A percentile compares a stretch with the other conserved stretches of the same genome.
Evolutionary conservation across 2,797 vertebrate species (phyloP).

Genomic region (Streptopelia turtur): DNA sequence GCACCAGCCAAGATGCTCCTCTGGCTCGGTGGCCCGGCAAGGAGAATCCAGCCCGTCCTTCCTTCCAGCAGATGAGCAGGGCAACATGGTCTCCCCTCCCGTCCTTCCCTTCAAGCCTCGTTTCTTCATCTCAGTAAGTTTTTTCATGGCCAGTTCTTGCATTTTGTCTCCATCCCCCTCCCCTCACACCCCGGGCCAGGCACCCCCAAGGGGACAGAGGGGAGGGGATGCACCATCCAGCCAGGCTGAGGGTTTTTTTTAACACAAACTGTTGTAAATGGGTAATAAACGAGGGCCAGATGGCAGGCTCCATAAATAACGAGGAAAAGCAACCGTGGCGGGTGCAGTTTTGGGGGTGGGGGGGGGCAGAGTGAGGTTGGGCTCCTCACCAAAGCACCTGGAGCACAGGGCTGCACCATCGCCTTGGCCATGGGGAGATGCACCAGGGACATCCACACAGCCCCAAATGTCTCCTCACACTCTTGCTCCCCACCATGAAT

Average conservation of each 20-base stretch:
- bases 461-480: not conserved
- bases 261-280: not conserved
- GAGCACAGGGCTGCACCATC: too few relatives aligned
- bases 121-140: not conserved
- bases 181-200: not conserved
- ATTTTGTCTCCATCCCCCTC: not conserved
- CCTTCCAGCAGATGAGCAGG: not conserved
- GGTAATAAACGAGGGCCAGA: not conserved
- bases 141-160: not conserved
- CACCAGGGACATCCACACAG: rapidly evolving
- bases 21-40: not conserved
- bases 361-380: not conserved
- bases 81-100: rapidly evolving
- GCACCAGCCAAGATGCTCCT: not conserved
- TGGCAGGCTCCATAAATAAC: not conserved
- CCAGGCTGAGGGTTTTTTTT: not conserved
- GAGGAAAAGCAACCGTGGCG: not conserved
- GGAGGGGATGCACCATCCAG: not conserved
- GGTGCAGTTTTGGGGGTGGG: not conserved
- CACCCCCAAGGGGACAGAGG: not conserved
- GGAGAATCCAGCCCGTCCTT: not conserved
- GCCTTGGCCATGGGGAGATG: rapidly evolving
- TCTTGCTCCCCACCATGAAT: not conserved
- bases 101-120: rapidly evolving
- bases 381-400: not conserved